Conservation (phyloP, 2,113 vertebrate species). For the Leptobrachium ailaonicum region DNA sequence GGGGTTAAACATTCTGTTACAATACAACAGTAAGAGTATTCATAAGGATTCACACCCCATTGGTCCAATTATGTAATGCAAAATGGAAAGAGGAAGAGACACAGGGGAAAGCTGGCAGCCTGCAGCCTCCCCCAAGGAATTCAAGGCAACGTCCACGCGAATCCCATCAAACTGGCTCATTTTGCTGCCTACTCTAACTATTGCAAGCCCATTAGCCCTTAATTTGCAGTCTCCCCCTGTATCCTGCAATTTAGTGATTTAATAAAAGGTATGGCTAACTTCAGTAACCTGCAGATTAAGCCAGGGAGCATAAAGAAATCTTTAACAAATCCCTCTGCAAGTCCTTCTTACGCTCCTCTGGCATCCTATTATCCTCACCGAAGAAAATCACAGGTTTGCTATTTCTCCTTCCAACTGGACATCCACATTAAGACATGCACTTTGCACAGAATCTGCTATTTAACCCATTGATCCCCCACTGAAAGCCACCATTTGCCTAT, state of each 20-base stretch:
- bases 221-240: conserved; percentile 25
- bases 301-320: conserved; percentile 34
- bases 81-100: not conserved
- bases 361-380: conserved; percentile 10
- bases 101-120: not conserved
- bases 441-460: not conserved
- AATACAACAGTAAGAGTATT: not conserved
- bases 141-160: conserved; percentile 6
- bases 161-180: conserved; percentile 14
- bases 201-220: conserved; percentile 16
- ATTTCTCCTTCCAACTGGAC: not conserved
- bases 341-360: conserved; percentile 40
- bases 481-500: too few species aligned
- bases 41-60: not conserved
- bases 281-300: conserved; percentile 45
- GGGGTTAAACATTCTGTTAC: too few species aligned
- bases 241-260: conserved; percentile 46
- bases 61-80: not conserved
- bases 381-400: not conserved
- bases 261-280: conserved; percentile 39
- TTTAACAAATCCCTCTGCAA: conserved; percentile 46
- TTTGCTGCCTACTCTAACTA: conserved; percentile 7
- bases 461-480: not conserved
- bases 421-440: not conserved
- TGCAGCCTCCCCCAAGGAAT: conserved; percentile 2